Percentiles rank a stretch among this genome's conserved stretches.
Evolutionary conservation across 2,113 vertebrate species (phyloP).

Genomic region (Scalopus aquaticus): DNA sequence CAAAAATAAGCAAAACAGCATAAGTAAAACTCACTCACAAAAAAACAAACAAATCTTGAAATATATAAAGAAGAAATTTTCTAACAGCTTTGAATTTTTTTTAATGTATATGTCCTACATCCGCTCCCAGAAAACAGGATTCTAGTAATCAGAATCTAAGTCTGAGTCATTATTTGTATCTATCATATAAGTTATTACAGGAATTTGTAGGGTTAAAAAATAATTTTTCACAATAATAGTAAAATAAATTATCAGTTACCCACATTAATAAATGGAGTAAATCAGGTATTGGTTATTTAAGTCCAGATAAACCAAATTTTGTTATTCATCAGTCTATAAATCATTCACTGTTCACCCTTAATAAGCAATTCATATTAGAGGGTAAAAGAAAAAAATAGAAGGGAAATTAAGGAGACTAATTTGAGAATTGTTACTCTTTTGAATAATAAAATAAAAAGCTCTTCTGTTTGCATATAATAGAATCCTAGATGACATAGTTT

Average conservation of each 20-base stretch:
- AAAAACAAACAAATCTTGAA: neutral
- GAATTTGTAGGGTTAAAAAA: neutral
- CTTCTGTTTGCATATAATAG: neutral
- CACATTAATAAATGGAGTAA: neutral
- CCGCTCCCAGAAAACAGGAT: neutral
- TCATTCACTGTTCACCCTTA: neutral
- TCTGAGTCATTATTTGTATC: neutral
- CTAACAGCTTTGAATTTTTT: neutral
- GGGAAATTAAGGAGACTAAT: neutral
- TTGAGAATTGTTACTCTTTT: neutral
- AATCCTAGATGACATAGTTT: neutral
- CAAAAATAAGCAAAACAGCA: neutral
- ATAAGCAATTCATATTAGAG: neutral
- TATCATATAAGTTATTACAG: neutral
- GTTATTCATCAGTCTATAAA: conserved; percentile 13
- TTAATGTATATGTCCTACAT: neutral
- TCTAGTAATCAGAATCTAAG: neutral
- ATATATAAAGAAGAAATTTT: neutral
- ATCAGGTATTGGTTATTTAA: neutral
- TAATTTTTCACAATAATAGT: neutral
- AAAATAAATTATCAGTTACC: neutral
- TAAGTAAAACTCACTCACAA: neutral
- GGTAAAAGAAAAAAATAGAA: neutral
- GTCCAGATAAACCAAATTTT: neutral
- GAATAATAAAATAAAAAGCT: neutral